These are phyloP conservation scores for Bagarius yarrelli DNA, from an alignment of 2,113 vertebrate genomes.

Conservation along the genomic window DNA sequence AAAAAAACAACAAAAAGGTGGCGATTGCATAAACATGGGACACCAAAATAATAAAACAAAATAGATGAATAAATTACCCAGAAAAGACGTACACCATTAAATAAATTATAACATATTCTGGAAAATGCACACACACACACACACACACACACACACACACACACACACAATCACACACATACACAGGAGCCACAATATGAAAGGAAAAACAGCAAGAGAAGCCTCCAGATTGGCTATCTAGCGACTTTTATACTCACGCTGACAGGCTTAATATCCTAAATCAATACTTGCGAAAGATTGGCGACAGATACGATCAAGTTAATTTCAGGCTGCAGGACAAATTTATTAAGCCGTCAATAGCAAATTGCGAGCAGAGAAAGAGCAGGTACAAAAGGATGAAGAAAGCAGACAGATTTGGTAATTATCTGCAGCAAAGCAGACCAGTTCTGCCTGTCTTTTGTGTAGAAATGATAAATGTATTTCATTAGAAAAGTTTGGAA, in stretches of 20 bases:
- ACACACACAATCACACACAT: background rate
- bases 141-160: slow-evolving; percentile 19
- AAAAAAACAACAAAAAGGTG: background rate
- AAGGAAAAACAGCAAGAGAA: slow-evolving; percentile 40
- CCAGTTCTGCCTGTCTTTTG: slow-evolving; percentile 59
- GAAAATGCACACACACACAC: background rate
- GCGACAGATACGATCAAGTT: slow-evolving; percentile 72
- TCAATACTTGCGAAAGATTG: slow-evolving; percentile 66
- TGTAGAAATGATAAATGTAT: slow-evolving; percentile 73
- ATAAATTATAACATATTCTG: slow-evolving; percentile 1
- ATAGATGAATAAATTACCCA: slow-evolving; percentile 26
- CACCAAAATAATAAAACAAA: background rate
- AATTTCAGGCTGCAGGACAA: slow-evolving; percentile 67
- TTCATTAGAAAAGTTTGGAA: slow-evolving; percentile 67
- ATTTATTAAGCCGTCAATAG: slow-evolving; percentile 72
- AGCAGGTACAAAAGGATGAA: slow-evolving; percentile 34
- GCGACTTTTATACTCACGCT: slow-evolving; percentile 59
- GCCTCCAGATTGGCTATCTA: slow-evolving; percentile 62
- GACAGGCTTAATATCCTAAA: slow-evolving; percentile 71
- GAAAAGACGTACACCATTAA: too few species aligned
- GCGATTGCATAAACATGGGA: background rate
- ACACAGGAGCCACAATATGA: slow-evolving; percentile 6
- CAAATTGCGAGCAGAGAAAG: slow-evolving; percentile 31
- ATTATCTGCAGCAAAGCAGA: slow-evolving; percentile 66
- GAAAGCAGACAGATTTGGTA: slow-evolving; percentile 57